Conservation (phyloP, 1,140 invertebrate species). For the Drosophila azteca region DNA sequence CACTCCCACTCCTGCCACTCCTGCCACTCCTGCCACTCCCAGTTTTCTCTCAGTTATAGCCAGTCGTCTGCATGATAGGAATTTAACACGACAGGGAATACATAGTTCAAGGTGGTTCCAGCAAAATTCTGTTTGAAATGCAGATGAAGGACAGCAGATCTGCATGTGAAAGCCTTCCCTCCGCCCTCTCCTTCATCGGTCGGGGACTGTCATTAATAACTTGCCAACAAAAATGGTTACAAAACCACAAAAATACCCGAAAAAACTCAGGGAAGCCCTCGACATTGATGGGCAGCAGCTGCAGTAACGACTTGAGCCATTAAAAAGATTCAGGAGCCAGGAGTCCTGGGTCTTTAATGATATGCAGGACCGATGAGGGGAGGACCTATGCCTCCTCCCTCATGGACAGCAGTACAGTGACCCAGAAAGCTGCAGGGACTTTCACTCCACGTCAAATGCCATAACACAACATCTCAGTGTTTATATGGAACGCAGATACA, state of each 20-base stretch:
- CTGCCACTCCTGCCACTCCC: no score
- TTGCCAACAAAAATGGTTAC: conserved; percentile 49
- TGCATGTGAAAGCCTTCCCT: conserved; percentile 63
- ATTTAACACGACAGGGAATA: conserved; percentile 1
- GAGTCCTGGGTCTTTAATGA: conserved; percentile 48
- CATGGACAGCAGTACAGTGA: no score
- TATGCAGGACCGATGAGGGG: conserved; percentile 48
- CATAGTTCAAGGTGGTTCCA: conserved; percentile 50
- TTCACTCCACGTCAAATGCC: conserved; percentile 57
- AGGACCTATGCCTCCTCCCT: no score
- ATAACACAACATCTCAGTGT: conserved; percentile 51
- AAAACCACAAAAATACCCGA: conserved; percentile 10
- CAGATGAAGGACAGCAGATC: conserved; percentile 54
- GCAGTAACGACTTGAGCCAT: conserved; percentile 80
- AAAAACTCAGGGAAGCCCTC: conserved; percentile 2
- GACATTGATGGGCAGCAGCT: conserved; percentile 53
- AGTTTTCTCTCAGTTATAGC: background rate
- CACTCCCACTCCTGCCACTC: no score
- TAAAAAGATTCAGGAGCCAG: conserved; percentile 58
- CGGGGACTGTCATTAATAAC: conserved; percentile 78
- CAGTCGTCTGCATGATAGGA: conserved; percentile 24
- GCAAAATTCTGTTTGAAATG: conserved; percentile 58
- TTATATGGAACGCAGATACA: conserved; percentile 5
- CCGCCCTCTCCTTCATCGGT: conserved; percentile 13
- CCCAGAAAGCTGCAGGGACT: conserved; percentile 37